Conservation (phyloP, 2,888 invertebrate species). For the Sialis fuliginosa region DNA sequence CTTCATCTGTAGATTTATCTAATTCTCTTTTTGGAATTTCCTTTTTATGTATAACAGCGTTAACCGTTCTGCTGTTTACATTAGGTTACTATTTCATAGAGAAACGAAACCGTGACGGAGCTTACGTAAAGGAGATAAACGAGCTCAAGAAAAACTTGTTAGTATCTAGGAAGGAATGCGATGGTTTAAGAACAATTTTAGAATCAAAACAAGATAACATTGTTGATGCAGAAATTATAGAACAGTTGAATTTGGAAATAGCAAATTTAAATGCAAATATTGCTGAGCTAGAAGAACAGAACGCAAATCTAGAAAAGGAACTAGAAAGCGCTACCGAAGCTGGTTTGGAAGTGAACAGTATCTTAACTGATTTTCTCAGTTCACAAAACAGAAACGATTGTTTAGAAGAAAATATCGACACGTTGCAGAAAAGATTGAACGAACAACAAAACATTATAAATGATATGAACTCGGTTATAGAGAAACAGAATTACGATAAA, state of each 20-base stretch:
- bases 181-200: constrained; percentile 44
- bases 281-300: constrained; percentile 43
- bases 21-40: constrained; percentile 29
- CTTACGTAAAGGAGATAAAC: constrained; percentile 49
- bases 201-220: constrained; percentile 36
- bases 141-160: constrained; percentile 41
- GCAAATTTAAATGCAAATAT: constrained; percentile 30
- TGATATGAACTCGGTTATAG: constrained; percentile 30
- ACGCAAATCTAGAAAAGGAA: constrained; percentile 49
- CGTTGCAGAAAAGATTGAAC: constrained; percentile 43
- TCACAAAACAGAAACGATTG: constrained; percentile 48
- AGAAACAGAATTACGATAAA: constrained; percentile 34
- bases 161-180: constrained; percentile 42
- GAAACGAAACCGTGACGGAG: constrained; percentile 50
- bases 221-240: constrained; percentile 49
- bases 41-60: constrained; percentile 46
- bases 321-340: constrained; percentile 69
- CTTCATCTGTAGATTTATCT: constrained; percentile 9
- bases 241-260: constrained; percentile 45
- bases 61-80: constrained; percentile 53
- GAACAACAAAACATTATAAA: constrained; percentile 40
- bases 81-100: constrained; percentile 64
- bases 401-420: constrained; percentile 43
- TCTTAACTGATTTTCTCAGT: constrained; percentile 44
- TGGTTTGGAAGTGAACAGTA: constrained; percentile 52